Base-by-base conservation (phyloP, 2,113 vertebrate species). In the Triplophysa tibetana region DNA sequence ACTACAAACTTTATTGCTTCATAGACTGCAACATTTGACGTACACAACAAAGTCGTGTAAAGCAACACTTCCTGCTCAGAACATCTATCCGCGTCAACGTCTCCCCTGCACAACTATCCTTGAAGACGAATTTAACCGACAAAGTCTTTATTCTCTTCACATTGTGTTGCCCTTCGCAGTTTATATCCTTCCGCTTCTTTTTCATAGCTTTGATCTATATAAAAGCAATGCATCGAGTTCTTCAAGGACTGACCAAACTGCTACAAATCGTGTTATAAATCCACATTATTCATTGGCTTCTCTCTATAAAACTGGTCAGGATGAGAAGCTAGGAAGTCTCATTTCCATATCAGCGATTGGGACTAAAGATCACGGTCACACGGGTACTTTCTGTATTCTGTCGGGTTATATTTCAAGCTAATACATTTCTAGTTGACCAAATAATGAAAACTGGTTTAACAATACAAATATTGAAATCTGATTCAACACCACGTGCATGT, bases 91-190 rank as follows among this genome's bases (percentile, higher is more conserved):
- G 41, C 85, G 60, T 77, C 64, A 29, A 5, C 13, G 43, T 75
- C 23, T 50, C 38, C n/a, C 19, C 56, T 10, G 33, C 3, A 17
- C 19, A 23, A 26, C 60, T 26, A 50, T 75, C 73, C 60, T 63
- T 63, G 38, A 75, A 23, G 60, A 75, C 45, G 60, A 29, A 62
- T 75, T 75, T 75, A 29, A 63, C 73, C 13, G 73, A 16, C 72
- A 63, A 63, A 50, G 38, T 63, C 73, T 75, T 75, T 63, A 63
- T 75, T 75, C 73, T 75, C 41, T 62, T 75, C 73, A 75, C 60
- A 48, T 75, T 50, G 60, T 14, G 14, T 75, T 63, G 41, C 41
- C 73, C 73, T 75, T 63, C 60, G 48, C 16, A 75, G 73, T 75
- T 50, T 63, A 48, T 61, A 56, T 75, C 41, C 43, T 63, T 63